phyloP scores from a whole-genome alignment of 2,797 vertebrate species.

The Arremon aurantiirostris region DNA sequence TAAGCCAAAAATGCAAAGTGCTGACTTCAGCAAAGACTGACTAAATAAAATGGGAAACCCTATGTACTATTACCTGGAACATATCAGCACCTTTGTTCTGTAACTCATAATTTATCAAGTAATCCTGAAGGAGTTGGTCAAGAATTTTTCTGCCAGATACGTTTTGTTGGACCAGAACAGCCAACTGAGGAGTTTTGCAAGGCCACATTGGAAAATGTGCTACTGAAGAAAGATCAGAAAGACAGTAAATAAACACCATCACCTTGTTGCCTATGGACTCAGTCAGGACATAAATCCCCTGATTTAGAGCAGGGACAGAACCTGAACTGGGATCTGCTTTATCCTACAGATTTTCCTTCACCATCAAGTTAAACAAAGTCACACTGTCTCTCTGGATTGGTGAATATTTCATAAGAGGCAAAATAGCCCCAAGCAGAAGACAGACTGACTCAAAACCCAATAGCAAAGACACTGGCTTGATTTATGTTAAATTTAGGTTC shows the following conservation, averaged over 20 bases:
- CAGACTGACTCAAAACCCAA: slow-evolving; percentile 12
- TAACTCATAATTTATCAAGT: not conserved
- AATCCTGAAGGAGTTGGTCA: not conserved
- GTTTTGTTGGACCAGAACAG: not conserved
- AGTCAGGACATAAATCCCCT: not conserved
- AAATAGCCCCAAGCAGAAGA: slow-evolving; percentile 51
- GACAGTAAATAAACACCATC: not conserved
- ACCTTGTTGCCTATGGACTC: not conserved
- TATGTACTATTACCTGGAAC: not conserved
- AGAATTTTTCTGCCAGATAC: not conserved
- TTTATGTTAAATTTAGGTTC: slow-evolving; percentile 12
- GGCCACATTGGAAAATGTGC: not conserved
- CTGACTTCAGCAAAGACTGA: not conserved
- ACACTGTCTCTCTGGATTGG: not conserved
- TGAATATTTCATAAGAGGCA: slow-evolving; percentile 58
- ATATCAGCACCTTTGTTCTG: not conserved
- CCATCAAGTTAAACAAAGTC: not conserved
- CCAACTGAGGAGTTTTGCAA: not conserved
- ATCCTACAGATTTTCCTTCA: not conserved
- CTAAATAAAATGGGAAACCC: not conserved
- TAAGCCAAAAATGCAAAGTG: not conserved
- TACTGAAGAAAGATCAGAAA: not conserved
- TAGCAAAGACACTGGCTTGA: not conserved
- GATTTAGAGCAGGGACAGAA: not conserved
- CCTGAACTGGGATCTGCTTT: not conserved